phyloP scores from a whole-genome alignment of 2,113 vertebrate species.

The Hippocampus zosterae region DNA sequence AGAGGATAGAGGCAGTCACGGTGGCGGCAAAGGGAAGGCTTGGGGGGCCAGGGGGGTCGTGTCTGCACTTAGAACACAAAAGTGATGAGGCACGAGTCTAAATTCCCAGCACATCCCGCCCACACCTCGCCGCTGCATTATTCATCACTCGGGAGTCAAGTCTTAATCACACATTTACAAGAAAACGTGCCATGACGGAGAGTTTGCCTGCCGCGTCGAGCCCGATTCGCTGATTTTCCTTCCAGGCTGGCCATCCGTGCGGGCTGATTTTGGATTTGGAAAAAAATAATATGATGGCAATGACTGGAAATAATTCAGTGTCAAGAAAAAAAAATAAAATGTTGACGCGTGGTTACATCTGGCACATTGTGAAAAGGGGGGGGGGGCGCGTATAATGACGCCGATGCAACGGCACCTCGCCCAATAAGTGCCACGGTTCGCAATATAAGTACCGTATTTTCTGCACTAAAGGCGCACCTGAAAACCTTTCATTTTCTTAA shows the following conservation, averaged over 20 bases:
- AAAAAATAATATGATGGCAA: no score
- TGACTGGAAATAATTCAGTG: no score
- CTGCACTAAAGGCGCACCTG: no score
- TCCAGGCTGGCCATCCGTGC: no score
- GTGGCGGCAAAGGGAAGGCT: constrained; percentile 6
- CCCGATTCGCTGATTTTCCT: not conserved
- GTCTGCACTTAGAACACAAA: constrained; percentile 42
- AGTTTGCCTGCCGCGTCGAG: constrained; percentile 4
- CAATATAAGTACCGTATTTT: no score
- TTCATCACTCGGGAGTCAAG: constrained; percentile 23
- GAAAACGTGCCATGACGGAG: not conserved
- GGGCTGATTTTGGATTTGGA: not conserved
- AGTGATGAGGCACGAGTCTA: constrained; percentile 23
- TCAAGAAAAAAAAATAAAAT: no score
- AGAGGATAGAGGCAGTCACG: constrained; percentile 54
- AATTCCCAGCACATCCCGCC: constrained; percentile 40
- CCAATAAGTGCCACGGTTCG: no score
- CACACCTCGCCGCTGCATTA: constrained; percentile 44
- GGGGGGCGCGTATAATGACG: no score
- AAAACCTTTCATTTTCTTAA: no score
- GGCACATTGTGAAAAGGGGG: no score
- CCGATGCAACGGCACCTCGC: no score
- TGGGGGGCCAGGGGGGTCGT: constrained; percentile 6
- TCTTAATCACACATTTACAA: constrained; percentile 54
- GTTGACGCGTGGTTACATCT: no score